Base-by-base conservation (phyloP, 2,888 invertebrate species). In the Lithosia quadra region DNA sequence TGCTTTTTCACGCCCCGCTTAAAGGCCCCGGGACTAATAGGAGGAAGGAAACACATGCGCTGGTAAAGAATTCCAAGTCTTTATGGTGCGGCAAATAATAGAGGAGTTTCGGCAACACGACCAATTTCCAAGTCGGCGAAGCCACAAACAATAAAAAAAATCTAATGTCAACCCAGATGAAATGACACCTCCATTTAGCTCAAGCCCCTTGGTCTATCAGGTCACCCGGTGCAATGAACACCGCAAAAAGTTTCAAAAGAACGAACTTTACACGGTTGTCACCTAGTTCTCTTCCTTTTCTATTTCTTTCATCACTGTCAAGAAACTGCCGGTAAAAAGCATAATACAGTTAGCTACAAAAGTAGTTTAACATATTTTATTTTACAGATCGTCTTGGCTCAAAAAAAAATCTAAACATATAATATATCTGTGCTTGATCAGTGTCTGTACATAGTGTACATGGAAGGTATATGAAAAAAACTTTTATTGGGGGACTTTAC, bases 171-270 rank as follows among this genome's bases (percentile, higher is more conserved):
- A 49, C 49, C 49, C 9, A 49, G 9, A 49, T 49, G 18, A n/a
- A 49, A 49, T 2, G 49, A n/a, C 9, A n/a, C n/a, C 58, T 49
- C 28, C 28, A 28, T 28, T 28, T 28, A 5, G 28, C 28, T 4
- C 28, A 28, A 28, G 28, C 28, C 5, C n/a, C 63, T 15, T 67
- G 72, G 57, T 61, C 78, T 77, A 77, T 76, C 69, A 75, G 81
- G 81, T 78, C 78, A 77, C 43, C 61, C 18, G 65, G 70, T 71
- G 73, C 81, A 82, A 74, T 73, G 74, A 73, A 53, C 65, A 68
- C 33, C 60, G 63, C 61, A 79, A 79, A 22, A 57, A 56, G 53
- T 57, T 64, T 39, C 21, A 58, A 28, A 33, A 49, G 43, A 62
- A 28, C n/a, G n/a, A 62, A 43, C 24, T 43, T 49, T n/a, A 43